These are phyloP conservation scores for Atlantisia rogersi DNA, from an alignment of 2,113 vertebrate genomes.

Conservation along the genomic window DNA sequence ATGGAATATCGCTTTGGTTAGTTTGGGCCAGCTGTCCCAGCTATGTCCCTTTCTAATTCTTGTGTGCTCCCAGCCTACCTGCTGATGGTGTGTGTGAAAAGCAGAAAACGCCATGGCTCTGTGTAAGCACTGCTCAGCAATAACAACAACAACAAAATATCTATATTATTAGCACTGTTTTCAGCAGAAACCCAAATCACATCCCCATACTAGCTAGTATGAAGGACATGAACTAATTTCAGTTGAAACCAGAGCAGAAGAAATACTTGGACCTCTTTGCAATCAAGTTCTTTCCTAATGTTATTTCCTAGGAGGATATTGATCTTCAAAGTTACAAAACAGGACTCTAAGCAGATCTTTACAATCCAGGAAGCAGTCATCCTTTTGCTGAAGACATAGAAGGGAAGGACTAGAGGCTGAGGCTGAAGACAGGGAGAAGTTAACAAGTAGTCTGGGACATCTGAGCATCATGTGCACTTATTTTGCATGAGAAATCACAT, in stretches of 20 bases:
- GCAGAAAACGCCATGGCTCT: no score
- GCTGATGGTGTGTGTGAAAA: no score
- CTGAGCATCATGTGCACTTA: background rate
- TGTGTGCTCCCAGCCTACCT: no score
- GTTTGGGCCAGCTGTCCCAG: no score
- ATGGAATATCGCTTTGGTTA: no score
- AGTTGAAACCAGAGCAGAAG: background rate
- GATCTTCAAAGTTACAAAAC: background rate
- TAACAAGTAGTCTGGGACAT: background rate
- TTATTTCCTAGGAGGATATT: background rate
- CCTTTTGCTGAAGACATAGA: background rate
- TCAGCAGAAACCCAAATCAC: no score
- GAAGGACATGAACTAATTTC: no score
- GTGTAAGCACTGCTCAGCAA: no score
- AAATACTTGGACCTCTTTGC: background rate
- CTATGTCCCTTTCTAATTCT: no score
- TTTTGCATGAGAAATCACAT: background rate
- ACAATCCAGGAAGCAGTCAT: background rate
- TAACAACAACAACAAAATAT: no score
- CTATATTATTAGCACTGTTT: no score
- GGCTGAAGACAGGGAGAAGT: background rate
- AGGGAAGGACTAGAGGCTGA: background rate
- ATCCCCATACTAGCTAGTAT: no score
- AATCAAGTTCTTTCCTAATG: background rate
- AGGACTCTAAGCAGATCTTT: background rate